These are phyloP conservation scores for Willisornis vidua DNA, from an alignment of 2,113 vertebrate species.

Conservation along the genomic window DNA sequence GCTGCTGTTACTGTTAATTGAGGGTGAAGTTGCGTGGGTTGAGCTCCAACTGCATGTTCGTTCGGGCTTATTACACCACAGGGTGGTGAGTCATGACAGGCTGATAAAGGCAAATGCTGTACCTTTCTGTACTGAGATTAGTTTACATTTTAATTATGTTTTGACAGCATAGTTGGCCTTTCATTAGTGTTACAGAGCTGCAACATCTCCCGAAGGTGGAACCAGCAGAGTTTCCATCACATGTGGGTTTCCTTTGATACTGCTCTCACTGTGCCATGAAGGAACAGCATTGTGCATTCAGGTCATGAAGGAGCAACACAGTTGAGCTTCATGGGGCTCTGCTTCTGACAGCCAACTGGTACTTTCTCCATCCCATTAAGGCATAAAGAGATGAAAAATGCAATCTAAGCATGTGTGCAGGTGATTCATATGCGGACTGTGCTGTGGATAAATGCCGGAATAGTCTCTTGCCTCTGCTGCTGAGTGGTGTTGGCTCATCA, in stretches of 20 bases:
- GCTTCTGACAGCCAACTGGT: not conserved
- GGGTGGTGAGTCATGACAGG: conserved; percentile 41
- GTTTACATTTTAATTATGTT: conserved; percentile 58
- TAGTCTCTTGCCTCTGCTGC: not conserved
- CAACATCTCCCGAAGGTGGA: not conserved
- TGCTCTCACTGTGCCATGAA: not conserved
- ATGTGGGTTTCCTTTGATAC: conserved; percentile 36
- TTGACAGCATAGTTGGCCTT: conserved; percentile 45
- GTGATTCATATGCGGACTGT: not conserved
- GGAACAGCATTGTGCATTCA: not conserved
- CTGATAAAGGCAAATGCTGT: conserved; percentile 47
- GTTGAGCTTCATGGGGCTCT: not conserved
- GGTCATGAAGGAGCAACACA: not conserved
- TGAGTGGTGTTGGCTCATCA: not conserved
- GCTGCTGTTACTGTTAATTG: not conserved
- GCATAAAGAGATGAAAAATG: not conserved
- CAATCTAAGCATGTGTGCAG: not conserved
- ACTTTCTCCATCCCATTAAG: not conserved
- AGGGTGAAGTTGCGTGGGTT: not conserved
- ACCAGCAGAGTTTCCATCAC: conserved; percentile 6
- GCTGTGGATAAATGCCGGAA: not conserved
- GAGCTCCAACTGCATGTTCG: conserved; percentile 17
- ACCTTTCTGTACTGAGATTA: conserved; percentile 16
- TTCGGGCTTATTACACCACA: not conserved
- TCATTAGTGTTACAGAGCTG: conserved; percentile 6